Base-by-base conservation (phyloP, 1,140 invertebrate genomes). In the Rhysida immarginata region DNA sequence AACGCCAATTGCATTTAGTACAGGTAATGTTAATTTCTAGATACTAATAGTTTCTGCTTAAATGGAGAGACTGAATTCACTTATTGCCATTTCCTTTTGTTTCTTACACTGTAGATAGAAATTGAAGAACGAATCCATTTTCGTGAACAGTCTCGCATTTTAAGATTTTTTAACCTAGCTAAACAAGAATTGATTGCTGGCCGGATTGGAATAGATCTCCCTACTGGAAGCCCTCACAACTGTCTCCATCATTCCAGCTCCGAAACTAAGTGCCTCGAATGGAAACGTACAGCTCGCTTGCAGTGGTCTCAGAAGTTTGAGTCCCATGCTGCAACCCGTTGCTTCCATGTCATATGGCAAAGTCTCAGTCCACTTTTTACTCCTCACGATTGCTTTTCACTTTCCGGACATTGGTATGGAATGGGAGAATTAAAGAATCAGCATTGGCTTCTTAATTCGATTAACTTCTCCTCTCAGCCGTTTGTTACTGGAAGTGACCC, bases 61-160 rank as follows among this genome's bases (percentile, higher is more conserved):
- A n/a, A n/a, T n/a, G n/a, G n/a, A n/a, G n/a, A n/a, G n/a, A n/a
- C n/a, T n/a, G n/a, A n/a, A 41, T n/a, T 11, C 35, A 41, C n/a
- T n/a, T 41, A n/a, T 41, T n/a, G n/a, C 11, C 35, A 11, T 41
- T 41, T 41, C 11, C 35, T 11, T 48, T 48, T 48, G 13, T 53
- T 21, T 16, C 18, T n/a, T 60, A 46, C 52, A 48, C 65, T 64
- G 43, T 80, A 87, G 60, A 78, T 80, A 63, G 83, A 83, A 0
- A 88, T 89, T 68, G 90, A 88, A 65, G 78, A 87, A 35, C 81
- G 79, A 64, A 83, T 89, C 42, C 81, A 86, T 64, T 88, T 91
- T 70, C 87, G 84, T 61, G 82, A 85, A 58, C 80, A 81, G 3
- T 81, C 85, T 62, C 72, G 85, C 55, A 68, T 81, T n/a, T 77